Evolutionary conservation across 2,888 invertebrate genomes (phyloP).

Genomic region (Drosophila sordidula): DNA sequence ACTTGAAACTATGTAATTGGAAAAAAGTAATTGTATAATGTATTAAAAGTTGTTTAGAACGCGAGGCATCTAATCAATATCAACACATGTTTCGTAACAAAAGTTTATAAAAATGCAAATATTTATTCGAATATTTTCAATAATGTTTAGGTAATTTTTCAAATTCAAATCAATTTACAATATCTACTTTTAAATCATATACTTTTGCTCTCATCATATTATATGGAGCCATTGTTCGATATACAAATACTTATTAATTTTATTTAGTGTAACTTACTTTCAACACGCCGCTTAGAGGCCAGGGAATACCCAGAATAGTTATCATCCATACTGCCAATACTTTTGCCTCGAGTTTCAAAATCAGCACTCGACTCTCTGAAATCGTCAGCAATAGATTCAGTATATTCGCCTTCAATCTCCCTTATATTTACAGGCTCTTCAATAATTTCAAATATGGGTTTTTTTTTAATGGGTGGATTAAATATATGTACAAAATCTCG

Average conservation of each 20-base stretch:
- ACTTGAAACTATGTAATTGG: neutral
- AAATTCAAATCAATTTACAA: neutral
- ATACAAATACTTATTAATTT: neutral
- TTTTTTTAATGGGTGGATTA: slow-evolving; percentile 83
- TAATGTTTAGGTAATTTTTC: neutral
- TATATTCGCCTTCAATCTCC: slow-evolving; percentile 72
- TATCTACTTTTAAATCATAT: neutral
- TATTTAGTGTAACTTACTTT: slow-evolving; percentile 73
- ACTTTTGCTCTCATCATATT: neutral
- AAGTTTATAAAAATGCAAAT: slow-evolving; percentile 1
- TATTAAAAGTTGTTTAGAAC: slow-evolving; percentile 2
- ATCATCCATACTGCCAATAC: slow-evolving; percentile 82
- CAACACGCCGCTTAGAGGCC: slow-evolving; percentile 87
- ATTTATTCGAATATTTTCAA: neutral
- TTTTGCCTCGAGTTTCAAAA: slow-evolving; percentile 79
- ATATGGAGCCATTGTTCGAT: slow-evolving; percentile 18
- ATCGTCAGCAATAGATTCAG: slow-evolving; percentile 82
- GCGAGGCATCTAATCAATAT: slow-evolving; percentile 41
- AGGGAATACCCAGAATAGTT: slow-evolving; percentile 87
- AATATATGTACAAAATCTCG: slow-evolving; percentile 85
- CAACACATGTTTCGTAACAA: slow-evolving; percentile 14
- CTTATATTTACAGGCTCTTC: slow-evolving; percentile 79
- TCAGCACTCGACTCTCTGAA: slow-evolving; percentile 81
- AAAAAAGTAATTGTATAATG: neutral
- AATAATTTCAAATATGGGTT: slow-evolving; percentile 84